Percentiles rank a stretch among this genome's conserved stretches.
Conservation (phyloP, 2,888 invertebrate genomes). For the Eupithecia tripunctaria region DNA sequence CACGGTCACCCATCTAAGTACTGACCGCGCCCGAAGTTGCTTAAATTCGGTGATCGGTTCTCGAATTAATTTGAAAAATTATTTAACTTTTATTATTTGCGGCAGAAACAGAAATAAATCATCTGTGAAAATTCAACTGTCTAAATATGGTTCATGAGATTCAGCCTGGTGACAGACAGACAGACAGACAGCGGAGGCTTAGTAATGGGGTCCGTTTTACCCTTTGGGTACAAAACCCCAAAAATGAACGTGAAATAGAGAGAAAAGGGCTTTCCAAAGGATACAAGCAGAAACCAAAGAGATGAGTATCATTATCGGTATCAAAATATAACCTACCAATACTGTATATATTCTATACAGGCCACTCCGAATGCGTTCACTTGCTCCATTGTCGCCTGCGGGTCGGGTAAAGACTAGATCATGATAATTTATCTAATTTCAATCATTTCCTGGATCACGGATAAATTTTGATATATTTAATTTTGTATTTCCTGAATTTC, state of each 20-base stretch:
- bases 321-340: constrained; percentile 15
- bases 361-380: constrained; percentile 7
- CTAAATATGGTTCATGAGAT: too few relatives aligned
- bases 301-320: background rate
- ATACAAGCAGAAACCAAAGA: background rate
- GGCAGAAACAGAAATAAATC: too few relatives aligned
- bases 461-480: background rate
- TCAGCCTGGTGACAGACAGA: too few relatives aligned
- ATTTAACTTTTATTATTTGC: too few relatives aligned
- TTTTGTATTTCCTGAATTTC: background rate
- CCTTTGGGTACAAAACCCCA: too few relatives aligned
- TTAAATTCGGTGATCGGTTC: too few relatives aligned
- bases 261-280: background rate
- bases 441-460: background rate
- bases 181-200: too few relatives aligned
- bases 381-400: constrained; percentile 1
- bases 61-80: too few relatives aligned
- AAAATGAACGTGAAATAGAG: background rate
- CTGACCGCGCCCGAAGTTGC: too few relatives aligned
- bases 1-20: too few relatives aligned
- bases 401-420: background rate
- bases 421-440: background rate
- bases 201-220: too few relatives aligned
- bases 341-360: constrained; percentile 6
- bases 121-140: too few relatives aligned